These are phyloP conservation scores for Chelon auratus DNA, from an alignment of 2,797 vertebrate species.

Conservation along the genomic window DNA sequence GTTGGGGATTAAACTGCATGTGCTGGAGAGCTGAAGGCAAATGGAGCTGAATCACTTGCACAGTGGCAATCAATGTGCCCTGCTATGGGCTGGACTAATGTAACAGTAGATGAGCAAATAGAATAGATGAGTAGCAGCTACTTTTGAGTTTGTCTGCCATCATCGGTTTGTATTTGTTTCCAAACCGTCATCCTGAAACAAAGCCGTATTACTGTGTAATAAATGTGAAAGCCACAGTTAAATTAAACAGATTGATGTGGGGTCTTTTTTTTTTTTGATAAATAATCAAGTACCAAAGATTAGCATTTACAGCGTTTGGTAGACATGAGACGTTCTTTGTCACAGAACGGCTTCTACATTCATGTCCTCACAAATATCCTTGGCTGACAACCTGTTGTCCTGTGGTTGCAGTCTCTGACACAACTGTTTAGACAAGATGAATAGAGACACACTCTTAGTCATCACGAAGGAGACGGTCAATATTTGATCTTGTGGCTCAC, in stretches of 20 bases:
- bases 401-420: no score
- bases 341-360: no score
- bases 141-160: constrained; percentile 14
- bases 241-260: background rate
- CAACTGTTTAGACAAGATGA: no score
- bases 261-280: constrained; percentile 1
- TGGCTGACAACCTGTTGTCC: no score
- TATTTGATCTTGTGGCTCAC: no score
- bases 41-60: constrained; percentile 2
- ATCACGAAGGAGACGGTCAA: no score
- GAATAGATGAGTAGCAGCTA: constrained; percentile 11
- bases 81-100: constrained; percentile 28
- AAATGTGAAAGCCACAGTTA: constrained; percentile 56
- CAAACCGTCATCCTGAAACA: constrained; percentile 20
- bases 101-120: constrained; percentile 21
- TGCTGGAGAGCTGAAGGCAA: background rate
- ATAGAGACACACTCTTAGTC: no score
- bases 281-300: no score
- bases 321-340: no score
- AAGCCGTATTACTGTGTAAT: constrained; percentile 48
- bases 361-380: no score
- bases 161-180: constrained; percentile 31
- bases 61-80: constrained; percentile 1
- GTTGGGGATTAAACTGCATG: constrained; percentile 21
- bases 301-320: background rate